phyloP scores from a whole-genome alignment of 2,797 vertebrate genomes.

The Fistularia commersonii region DNA sequence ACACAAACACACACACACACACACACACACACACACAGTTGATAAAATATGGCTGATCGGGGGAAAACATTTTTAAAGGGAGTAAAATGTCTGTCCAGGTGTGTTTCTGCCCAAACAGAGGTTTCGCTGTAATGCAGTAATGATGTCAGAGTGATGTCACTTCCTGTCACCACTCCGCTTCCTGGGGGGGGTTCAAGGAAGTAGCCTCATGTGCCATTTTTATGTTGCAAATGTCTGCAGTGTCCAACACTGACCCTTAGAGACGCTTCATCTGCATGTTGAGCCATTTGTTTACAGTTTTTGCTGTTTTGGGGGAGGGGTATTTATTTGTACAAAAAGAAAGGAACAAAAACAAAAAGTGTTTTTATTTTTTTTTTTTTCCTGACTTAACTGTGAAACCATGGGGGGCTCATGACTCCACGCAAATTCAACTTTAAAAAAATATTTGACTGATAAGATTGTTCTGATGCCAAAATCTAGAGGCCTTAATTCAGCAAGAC shows the following conservation, averaged over 20 bases:
- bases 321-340: too few species aligned
- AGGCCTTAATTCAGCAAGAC: conserved; percentile 84
- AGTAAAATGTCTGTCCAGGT: conserved; percentile 1
- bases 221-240: conserved; percentile 26
- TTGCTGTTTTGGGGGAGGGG: too few species aligned
- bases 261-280: conserved; percentile 64
- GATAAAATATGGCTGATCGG: too few species aligned
- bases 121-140: conserved; percentile 66
- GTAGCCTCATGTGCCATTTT: conserved; percentile 59
- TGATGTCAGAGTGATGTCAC: conserved; percentile 64
- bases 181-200: conserved; percentile 28
- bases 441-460: conserved; percentile 76
- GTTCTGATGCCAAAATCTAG: conserved; percentile 83
- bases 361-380: conserved; percentile 54
- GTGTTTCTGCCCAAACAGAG: conserved; percentile 35
- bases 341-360: too few species aligned
- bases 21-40: too few species aligned
- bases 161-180: conserved; percentile 28
- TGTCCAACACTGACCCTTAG: conserved; percentile 50
- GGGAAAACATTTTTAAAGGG: too few species aligned
- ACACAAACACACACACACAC: too few species aligned
- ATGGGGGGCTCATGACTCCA: conserved; percentile 67
- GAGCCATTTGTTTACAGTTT: too few species aligned
- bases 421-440: conserved; percentile 65
- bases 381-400: conserved; percentile 75